Evolutionary conservation across 2,113 vertebrate genomes (phyloP), one percentile per base, ranked within the genome.

Genomic region (Arothron firmamentum): DNA sequence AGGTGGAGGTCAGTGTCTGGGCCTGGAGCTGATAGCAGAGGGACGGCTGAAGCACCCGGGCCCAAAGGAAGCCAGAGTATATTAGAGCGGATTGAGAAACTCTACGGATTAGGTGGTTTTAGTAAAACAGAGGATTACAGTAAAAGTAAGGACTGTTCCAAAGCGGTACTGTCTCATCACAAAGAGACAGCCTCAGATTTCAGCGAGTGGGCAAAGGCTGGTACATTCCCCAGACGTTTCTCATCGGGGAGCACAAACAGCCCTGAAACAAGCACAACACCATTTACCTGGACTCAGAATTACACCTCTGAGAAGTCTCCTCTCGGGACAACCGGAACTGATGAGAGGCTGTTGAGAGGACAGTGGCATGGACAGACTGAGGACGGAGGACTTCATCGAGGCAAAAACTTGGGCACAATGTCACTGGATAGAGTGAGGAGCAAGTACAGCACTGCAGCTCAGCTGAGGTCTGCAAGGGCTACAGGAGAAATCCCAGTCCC

Each of bases 11-110:
- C 67, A 6, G 38, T 28, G 49, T 70, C 65, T 21, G 68, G 57
- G n/a, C n/a, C 50, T 18, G 31, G 5, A 28, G 42, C 18, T 1
- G 64, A 41, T 23, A 18, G 48, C 23, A 73, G 50, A 58, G 77
- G 63, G 19, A 52, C 61, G 55, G 21, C 61, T 50, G 4, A 54
- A 19, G 66, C 59, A 0, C 13, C 55, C 15, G 82, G 81, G 34
- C 18, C 80, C 11, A 79, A 73, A 60, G 75, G 81, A 63, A 82
- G 86, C 52, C 79, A 84, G 60, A 85, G 81, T 45, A 90, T 89
- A 64, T 28, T 23, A 55, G 84, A 88, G 47, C 71, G 89, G 21
- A 91, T 90, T 41, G 75, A 89, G 52, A 90, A 81, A 61, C 87
- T 91, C 6, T 89, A 67, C 11, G 67, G 77, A 7, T 61, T 72